Conservation (phyloP, 2,113 vertebrate genomes). For the Ictidomys tridecemlineatus region DNA sequence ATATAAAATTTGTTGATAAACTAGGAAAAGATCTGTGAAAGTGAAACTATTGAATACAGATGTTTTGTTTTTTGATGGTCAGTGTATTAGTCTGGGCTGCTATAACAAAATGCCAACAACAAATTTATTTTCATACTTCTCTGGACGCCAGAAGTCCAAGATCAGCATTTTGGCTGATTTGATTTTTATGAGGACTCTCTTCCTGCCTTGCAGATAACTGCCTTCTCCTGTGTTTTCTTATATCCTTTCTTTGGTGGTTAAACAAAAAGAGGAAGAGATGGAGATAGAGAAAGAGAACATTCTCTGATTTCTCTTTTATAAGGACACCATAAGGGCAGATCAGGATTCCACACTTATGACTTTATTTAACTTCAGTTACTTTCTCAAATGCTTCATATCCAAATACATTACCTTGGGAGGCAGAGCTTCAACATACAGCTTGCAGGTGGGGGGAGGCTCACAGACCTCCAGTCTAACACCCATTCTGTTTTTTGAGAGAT, state of each 20-base stretch:
- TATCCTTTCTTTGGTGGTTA: background rate
- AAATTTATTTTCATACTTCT: background rate
- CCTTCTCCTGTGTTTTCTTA: background rate
- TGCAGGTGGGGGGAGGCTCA: background rate
- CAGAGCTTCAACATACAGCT: background rate
- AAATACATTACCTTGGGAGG: background rate
- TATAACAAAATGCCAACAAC: background rate
- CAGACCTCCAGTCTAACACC: background rate
- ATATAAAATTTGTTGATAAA: slow-evolving; percentile 8
- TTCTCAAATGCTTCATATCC: background rate
- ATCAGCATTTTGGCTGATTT: too few relatives aligned
- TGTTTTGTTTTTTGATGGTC: background rate
- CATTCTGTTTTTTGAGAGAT: background rate
- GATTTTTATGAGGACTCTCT: background rate
- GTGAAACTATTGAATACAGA: background rate
- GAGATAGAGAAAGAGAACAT: background rate
- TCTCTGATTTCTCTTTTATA: background rate
- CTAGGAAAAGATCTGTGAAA: background rate
- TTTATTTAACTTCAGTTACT: background rate
- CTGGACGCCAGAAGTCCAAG: background rate
- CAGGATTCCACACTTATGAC: background rate
- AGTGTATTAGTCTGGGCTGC: background rate
- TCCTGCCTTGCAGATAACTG: background rate
- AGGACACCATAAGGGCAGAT: background rate
- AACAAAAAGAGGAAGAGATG: background rate